phyloP scores from a whole-genome alignment of 2,888 invertebrate species.

The Tenodera sinensis region DNA sequence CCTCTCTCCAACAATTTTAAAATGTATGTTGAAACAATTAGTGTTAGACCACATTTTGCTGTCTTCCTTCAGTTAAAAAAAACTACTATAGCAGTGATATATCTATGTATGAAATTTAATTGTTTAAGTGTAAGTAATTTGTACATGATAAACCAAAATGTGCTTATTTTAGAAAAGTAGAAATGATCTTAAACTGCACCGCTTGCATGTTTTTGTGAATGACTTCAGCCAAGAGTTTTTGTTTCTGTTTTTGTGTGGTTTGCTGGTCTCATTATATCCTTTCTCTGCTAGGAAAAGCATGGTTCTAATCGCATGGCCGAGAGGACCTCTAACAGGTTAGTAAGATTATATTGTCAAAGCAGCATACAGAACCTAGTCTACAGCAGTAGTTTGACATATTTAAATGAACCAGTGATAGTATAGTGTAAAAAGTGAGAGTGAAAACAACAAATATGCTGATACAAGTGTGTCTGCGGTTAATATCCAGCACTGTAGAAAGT shows the following conservation, averaged over 20 bases:
- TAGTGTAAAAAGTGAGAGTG: too few species aligned
- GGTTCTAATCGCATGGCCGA: constrained; percentile 34
- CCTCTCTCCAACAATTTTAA: too few species aligned
- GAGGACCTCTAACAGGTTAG: constrained; percentile 33
- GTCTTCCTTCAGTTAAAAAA: too few species aligned
- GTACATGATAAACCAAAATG: neutral
- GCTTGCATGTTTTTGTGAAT: neutral
- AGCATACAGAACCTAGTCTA: neutral
- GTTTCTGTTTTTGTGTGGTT: neutral
- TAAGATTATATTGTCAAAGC: constrained; percentile 21
- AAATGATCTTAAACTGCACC: neutral
- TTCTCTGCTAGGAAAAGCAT: constrained; percentile 36
- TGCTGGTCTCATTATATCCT: constrained; percentile 12
- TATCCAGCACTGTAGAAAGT: too few species aligned
- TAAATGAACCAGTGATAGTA: neutral
- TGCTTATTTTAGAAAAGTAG: neutral
- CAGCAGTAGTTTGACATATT: neutral
- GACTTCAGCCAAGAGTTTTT: neutral
- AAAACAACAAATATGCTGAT: neutral
- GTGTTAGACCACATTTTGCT: too few species aligned
- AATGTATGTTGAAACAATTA: too few species aligned
- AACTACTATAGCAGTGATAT: too few species aligned
- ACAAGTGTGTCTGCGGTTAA: neutral
- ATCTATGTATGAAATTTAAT: too few species aligned
- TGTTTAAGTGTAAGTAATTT: neutral